Base-by-base conservation (phyloP, 92 coral and sea anemone genomes). In the Diadumene lineata region DNA sequence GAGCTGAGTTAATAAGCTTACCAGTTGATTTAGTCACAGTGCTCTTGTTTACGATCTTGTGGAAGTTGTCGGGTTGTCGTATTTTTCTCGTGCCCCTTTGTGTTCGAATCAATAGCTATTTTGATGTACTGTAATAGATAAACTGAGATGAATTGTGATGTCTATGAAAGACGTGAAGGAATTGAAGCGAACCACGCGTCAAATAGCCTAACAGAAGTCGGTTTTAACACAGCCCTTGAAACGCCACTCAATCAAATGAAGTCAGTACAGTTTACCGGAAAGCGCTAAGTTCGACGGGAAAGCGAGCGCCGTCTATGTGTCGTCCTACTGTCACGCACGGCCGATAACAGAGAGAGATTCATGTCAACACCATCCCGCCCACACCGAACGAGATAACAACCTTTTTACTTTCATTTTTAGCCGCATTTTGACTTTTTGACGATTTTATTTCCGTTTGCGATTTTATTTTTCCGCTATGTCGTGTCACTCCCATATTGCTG, bases 251-350 rank as follows among this genome's bases (percentile, higher is more conserved):
- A 56, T 38, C 23, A 17, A 32, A 55, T 50, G 44, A 72, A 72
- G 77, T 72, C 77, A 19, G 31, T 56, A 32, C 58, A 68, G 60
- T 34, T 19, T 9, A 55, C 82, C 82, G 82, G 82, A 78, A 68
- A 66, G 65, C 75, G 82, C 75, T 55, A 38, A 31, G 75, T 63
- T 50, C 68, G 82, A 55, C 76, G 82, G 82, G 76, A 67, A 74
- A 31, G 21, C 1, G 25, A 56, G 6, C 18, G 55, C 33, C 56
- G 68, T 62, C 68, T 62, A 21, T 26, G 44, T 50, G 62, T 70
- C 77, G 50, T n/a, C 62, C 63, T 24, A 56, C 75, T 21, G 66
- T 56, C 66, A 56, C 77, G 63, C 28, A 21, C 19, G 31, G 27
- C 28, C 29, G 77, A 56, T 72, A 72, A 61, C 77, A 56, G 22